Conservation (phyloP, 2,797 vertebrate species). For the Melanotaenia trifasciata region DNA sequence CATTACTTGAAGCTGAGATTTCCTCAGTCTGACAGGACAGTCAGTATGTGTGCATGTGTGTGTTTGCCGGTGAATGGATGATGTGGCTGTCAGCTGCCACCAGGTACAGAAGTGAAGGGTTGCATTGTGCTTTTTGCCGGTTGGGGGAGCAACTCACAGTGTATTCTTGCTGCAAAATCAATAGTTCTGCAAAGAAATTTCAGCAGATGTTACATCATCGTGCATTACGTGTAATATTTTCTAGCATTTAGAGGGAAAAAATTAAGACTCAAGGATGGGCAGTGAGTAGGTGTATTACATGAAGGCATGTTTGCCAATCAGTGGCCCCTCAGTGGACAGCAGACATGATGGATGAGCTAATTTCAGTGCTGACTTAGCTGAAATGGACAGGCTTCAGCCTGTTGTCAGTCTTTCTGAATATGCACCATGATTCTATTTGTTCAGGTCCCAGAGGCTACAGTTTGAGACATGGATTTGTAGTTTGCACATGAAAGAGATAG, state of each 20-base stretch:
- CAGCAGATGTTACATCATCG: neutral
- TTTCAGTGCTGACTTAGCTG: constrained; percentile 12
- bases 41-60: constrained; percentile 9
- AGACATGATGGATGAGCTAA: constrained; percentile 2
- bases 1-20: neutral
- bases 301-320: neutral
- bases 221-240: neutral
- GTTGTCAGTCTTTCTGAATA: too few species aligned
- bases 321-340: neutral
- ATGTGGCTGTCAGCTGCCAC: constrained; percentile 70
- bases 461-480: neutral
- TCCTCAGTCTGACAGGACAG: too few species aligned
- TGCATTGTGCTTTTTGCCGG: constrained; percentile 34
- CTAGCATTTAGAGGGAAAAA: neutral
- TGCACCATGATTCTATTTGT: neutral
- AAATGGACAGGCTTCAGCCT: constrained; percentile 15
- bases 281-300: neutral
- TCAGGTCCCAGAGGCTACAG: neutral
- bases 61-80: constrained; percentile 41
- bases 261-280: neutral
- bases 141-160: constrained; percentile 49
- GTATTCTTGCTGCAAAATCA: constrained; percentile 13
- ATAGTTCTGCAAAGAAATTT: neutral
- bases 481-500: too few species aligned
- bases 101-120: constrained; percentile 46